Conservation (phyloP, 2,113 vertebrate genomes). For the Trogon melanurus region DNA sequence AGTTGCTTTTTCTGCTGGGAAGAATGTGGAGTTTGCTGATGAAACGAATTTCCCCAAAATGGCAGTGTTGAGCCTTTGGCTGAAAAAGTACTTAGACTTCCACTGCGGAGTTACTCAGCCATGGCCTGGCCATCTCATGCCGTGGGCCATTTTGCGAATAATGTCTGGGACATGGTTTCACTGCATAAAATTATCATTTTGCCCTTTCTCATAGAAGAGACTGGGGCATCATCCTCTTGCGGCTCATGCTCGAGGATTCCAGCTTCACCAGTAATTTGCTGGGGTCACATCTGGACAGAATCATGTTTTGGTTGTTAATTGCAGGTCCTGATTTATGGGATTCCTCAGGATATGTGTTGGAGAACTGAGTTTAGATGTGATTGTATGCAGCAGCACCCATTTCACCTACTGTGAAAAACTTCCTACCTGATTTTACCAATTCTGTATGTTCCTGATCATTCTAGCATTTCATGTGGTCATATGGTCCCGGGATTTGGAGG, state of each 20-base stretch:
- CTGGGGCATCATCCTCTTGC: background rate
- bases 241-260: background rate
- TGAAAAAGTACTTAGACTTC: background rate
- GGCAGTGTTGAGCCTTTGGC: background rate
- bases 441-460: background rate
- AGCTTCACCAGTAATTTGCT: background rate
- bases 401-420: background rate
- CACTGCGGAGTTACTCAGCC: background rate
- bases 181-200: fast-evolving
- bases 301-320: background rate
- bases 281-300: background rate
- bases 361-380: background rate
- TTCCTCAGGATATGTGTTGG: background rate
- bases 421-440: background rate
- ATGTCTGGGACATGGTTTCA: background rate
- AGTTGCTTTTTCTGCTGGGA: background rate
- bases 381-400: background rate
- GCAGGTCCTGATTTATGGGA: background rate
- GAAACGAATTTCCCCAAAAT: background rate
- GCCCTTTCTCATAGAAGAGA: background rate
- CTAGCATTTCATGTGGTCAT: background rate
- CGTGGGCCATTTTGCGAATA: background rate
- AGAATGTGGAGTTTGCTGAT: background rate
- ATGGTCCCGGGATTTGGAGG: background rate
- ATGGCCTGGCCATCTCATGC: no score